These are phyloP conservation scores for Dryobotodes eremita DNA, from an alignment of 2,888 invertebrate species.

Conservation along the genomic window DNA sequence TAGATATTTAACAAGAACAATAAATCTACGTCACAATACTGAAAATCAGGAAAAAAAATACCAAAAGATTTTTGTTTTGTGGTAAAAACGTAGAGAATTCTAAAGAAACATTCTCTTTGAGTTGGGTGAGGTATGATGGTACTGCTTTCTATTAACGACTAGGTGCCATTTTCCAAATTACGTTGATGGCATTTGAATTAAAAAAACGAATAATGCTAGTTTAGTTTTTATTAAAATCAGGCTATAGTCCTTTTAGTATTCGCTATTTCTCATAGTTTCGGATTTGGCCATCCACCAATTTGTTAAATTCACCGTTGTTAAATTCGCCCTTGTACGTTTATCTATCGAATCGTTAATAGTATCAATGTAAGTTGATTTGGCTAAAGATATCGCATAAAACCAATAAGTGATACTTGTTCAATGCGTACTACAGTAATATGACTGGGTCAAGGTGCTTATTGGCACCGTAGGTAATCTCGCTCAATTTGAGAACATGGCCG, in stretches of 20 bases:
- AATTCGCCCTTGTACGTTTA: not conserved
- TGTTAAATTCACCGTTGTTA: too few relatives aligned
- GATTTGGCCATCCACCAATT: not conserved
- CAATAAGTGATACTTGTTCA: constrained; percentile 10
- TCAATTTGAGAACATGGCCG: constrained; percentile 64
- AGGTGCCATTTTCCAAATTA: too few relatives aligned
- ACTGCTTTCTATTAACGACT: too few relatives aligned
- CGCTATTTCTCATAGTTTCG: not conserved
- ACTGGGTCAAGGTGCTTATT: constrained; percentile 62
- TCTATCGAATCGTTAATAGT: not conserved
- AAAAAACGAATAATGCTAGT: too few relatives aligned
- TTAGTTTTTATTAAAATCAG: too few relatives aligned
- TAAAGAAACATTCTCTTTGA: not conserved
- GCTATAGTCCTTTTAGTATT: not conserved
- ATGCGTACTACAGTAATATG: constrained; percentile 8
- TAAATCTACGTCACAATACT: not conserved
- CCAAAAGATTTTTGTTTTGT: not conserved
- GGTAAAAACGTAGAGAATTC: not conserved
- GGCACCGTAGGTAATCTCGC: constrained; percentile 51
- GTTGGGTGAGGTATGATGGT: not conserved
- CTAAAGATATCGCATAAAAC: constrained; percentile 13
- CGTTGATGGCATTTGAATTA: too few relatives aligned
- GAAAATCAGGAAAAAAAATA: not conserved
- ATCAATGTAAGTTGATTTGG: not conserved
- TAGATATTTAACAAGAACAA: not conserved